These are phyloP conservation scores for Brachionus rubens DNA, from an alignment of 1,140 invertebrate genomes.

Conservation along the genomic window DNA sequence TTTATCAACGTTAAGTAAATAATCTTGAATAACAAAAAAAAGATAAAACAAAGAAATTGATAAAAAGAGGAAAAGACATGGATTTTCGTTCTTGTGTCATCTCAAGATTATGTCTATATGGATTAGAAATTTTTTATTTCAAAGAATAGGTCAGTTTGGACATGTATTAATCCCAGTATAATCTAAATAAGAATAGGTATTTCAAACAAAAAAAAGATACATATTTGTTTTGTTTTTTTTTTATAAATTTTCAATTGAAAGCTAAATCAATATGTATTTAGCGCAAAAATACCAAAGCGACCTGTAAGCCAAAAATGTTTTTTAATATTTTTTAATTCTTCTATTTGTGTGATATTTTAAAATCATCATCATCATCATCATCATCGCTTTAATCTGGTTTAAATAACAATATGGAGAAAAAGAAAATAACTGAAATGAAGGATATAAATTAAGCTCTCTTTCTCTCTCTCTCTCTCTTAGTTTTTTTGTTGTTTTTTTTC, in stretches of 20 bases:
- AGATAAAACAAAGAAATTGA: too few relatives aligned
- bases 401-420: conserved; percentile 30
- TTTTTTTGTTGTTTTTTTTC: neutral
- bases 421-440: conserved; percentile 15
- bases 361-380: neutral
- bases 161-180: conserved; percentile 24
- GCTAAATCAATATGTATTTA: conserved; percentile 24
- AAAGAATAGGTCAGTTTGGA: conserved; percentile 13
- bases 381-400: conserved; percentile 26
- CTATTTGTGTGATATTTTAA: conserved; percentile 7
- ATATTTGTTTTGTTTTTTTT: neutral
- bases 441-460: conserved; percentile 34
- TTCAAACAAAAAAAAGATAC: neutral
- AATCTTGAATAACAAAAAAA: too few relatives aligned
- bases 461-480: neutral
- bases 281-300: conserved; percentile 12
- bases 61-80: too few relatives aligned
- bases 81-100: too few relatives aligned
- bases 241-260: neutral
- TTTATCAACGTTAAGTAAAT: too few relatives aligned
- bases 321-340: neutral
- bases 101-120: too few relatives aligned
- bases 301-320: conserved; percentile 29
- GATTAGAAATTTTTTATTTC: too few relatives aligned
- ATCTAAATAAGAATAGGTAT: neutral